Base-by-base conservation (phyloP, 2,888 invertebrate species). In the Dromius quadrimaculatus region DNA sequence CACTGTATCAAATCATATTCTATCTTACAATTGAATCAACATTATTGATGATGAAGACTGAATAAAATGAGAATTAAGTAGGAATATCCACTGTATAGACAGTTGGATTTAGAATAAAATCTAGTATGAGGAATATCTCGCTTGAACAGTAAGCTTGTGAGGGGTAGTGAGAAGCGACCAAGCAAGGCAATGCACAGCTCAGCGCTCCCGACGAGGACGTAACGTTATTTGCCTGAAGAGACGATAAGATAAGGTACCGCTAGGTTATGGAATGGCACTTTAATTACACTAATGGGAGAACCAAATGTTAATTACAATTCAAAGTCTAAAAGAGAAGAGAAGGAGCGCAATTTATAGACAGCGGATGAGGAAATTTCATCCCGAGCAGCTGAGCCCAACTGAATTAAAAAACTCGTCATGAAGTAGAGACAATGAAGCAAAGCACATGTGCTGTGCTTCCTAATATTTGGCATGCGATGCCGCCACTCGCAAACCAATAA, bases 231-330 rank as follows among this genome's bases (percentile, higher is more conserved):
- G 77, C 77, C 78, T 76, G 78, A 77, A 78, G 80, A 79, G 78
- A 76, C 79, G 81, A 80, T 81, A 81, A 82, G 82, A 81, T 81
- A 82, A 81, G 81, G 81, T 81, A 79, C 80, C 78, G 84, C 83
- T 84, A 85, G 85, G 85, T 85, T 85, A 86, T 84, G 85, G 85
- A 87, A 87, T 85, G 87, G 86, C 86, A 86, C 86, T 89, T 89
- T 89, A 89, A 90, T 90, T 89, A 89, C 86, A 87, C 88, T 90
- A 90, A 90, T 90, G 89, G 89, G 85, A 85, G 86, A 85, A 86
- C 85, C 87, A 87, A 88, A 88, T 88, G 88, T 89, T 89, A 89
- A 89, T 89, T 89, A 89, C 87, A 84, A 87, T 87, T 86, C 87
- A 87, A 87, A 87, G 86, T 85, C 85, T 83, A 84, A 85, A 84